These are phyloP conservation scores for Matsumyia berberina DNA, from an alignment of 2,888 invertebrate genomes.

Conservation along the genomic window DNA sequence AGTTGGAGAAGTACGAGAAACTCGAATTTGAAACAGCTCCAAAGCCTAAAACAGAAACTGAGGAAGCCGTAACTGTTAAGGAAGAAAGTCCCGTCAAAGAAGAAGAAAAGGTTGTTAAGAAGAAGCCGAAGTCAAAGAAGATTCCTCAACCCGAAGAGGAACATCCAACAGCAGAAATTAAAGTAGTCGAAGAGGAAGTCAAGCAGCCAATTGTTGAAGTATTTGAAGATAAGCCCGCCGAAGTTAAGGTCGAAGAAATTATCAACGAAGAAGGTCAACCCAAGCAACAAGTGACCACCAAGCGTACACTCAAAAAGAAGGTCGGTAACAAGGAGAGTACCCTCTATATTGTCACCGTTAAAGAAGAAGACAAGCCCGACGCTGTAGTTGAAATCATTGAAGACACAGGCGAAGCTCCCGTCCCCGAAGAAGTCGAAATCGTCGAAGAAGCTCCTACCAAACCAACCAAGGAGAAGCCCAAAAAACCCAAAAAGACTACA, in stretches of 20 bases:
- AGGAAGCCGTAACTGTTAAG: conserved; percentile 71
- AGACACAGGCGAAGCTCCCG: conserved; percentile 76
- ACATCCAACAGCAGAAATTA: conserved; percentile 78
- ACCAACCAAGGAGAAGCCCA: conserved; percentile 78
- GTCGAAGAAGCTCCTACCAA: conserved; percentile 64
- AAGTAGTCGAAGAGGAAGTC: conserved; percentile 78
- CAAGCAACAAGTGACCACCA: conserved; percentile 81
- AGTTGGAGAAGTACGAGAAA: conserved; percentile 84
- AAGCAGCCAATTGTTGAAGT: conserved; percentile 78
- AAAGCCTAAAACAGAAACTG: conserved; percentile 78
- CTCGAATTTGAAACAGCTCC: conserved; percentile 80
- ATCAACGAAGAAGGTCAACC: conserved; percentile 80
- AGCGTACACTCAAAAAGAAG: conserved; percentile 81
- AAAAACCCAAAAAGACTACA: conserved; percentile 79
- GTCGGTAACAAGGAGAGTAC: conserved; percentile 79
- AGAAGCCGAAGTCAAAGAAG: conserved; percentile 77
- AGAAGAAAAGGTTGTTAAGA: conserved; percentile 80
- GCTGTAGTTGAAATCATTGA: conserved; percentile 81
- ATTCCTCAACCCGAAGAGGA: conserved; percentile 72
- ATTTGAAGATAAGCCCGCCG: conserved; percentile 79
- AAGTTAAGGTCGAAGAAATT: conserved; percentile 79
- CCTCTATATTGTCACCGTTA: conserved; percentile 81
- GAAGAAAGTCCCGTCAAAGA: conserved; percentile 80
- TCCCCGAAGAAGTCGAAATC: conserved; percentile 63
- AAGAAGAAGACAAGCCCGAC: conserved; percentile 80